phyloP scores from a whole-genome alignment of 2,888 invertebrate species.

The Eilema caniola region DNA sequence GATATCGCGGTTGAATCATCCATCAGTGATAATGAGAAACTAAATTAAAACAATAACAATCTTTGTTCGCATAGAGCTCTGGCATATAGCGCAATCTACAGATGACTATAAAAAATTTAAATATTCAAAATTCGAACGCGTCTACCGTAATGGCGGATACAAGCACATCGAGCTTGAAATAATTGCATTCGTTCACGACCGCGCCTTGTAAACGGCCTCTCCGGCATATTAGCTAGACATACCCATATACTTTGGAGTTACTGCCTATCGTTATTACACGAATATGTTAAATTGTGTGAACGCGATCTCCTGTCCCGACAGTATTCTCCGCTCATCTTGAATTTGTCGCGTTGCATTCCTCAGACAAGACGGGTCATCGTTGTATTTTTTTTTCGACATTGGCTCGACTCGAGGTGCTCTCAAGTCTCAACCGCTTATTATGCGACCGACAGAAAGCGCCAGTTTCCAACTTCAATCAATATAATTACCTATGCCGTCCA shows the following conservation, averaged over 20 bases:
- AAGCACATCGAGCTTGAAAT: slow-evolving; percentile 77
- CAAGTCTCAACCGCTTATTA: slow-evolving; percentile 62
- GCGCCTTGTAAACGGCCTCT: slow-evolving; percentile 77
- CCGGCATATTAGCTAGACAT: slow-evolving; percentile 65
- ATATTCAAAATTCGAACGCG: slow-evolving; percentile 60
- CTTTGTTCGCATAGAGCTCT: slow-evolving; percentile 19
- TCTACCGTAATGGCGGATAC: slow-evolving; percentile 75
- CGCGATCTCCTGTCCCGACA: slow-evolving; percentile 54
- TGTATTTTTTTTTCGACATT: slow-evolving; percentile 65
- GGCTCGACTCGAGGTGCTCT: slow-evolving; percentile 64
- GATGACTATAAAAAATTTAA: slow-evolving; percentile 34
- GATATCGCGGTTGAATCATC: slow-evolving; percentile 41
- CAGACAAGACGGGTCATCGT: slow-evolving; percentile 75
- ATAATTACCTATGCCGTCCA: slow-evolving; percentile 57
- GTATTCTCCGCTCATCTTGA: slow-evolving; percentile 68
- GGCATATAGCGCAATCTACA: slow-evolving; percentile 19
- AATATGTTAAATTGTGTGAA: slow-evolving; percentile 65
- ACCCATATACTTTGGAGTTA: slow-evolving; percentile 67
- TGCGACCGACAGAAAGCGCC: slow-evolving; percentile 67
- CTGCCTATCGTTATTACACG: slow-evolving; percentile 74
- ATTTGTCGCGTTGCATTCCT: slow-evolving; percentile 76
- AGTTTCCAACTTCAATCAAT: slow-evolving; percentile 56
- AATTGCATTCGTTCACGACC: slow-evolving; percentile 78
- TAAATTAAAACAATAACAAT: slow-evolving; percentile 36
- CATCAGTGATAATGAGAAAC: slow-evolving; percentile 32